Evolutionary conservation across 2,797 vertebrate genomes (phyloP).

Genomic region (Ataeniobius toweri): DNA sequence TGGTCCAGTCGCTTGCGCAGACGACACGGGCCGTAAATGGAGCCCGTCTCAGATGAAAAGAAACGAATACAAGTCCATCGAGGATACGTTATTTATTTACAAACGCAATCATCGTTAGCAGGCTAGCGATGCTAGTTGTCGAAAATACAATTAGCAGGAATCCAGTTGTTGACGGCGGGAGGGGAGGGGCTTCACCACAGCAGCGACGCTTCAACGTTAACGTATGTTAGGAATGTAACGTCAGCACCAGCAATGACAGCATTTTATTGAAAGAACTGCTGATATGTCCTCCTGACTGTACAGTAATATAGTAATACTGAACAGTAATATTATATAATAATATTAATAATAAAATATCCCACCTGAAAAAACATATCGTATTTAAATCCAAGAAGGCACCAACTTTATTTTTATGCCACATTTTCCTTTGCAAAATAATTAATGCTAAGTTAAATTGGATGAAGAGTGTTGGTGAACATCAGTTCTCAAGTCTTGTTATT

Average conservation of each 20-base stretch:
- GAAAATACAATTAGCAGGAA: constrained; percentile 68
- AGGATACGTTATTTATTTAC: not conserved
- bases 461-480: no score
- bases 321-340: not conserved
- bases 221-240: constrained; percentile 47
- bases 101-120: constrained; percentile 39
- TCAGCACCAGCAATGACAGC: constrained; percentile 13
- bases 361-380: not conserved
- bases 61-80: not conserved
- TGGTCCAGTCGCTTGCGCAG: constrained; percentile 26
- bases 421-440: not conserved
- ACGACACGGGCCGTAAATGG: constrained; percentile 23
- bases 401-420: not conserved
- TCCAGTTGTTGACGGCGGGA: constrained; percentile 73
- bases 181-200: constrained; percentile 55
- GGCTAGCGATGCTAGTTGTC: constrained; percentile 58
- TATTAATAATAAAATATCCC: not conserved
- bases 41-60: not conserved
- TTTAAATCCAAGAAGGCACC: not conserved
- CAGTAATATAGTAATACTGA: not conserved
- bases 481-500: no score
- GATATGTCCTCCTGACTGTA: not conserved
- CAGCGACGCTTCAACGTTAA: constrained; percentile 18
- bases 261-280: not conserved
- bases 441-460: no score